These are phyloP conservation scores for Gambusia holbrooki DNA, from an alignment of 2,113 vertebrate species.

Conservation along the genomic window DNA sequence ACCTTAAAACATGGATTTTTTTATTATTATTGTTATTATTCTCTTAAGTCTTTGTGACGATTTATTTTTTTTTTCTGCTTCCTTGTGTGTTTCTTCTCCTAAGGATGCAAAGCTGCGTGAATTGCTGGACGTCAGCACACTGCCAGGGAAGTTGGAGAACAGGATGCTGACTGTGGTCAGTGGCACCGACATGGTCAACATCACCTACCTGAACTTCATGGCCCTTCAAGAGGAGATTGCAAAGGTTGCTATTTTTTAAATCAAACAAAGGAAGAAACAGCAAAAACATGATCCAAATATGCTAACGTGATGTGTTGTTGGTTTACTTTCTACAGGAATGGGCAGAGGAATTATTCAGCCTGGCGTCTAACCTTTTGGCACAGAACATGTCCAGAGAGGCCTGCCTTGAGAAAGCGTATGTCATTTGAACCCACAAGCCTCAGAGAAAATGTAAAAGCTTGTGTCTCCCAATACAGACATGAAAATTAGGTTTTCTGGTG, in stretches of 20 bases:
- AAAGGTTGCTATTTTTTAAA: conserved; percentile 81
- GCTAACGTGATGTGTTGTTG: conserved; percentile 1
- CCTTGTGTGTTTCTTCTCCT: conserved; percentile 22
- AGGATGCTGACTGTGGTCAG: conserved; percentile 94
- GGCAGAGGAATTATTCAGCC: conserved; percentile 93
- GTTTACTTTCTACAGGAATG: conserved; percentile 86
- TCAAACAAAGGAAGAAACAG: background rate
- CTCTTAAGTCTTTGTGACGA: background rate
- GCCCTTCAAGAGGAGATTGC: conserved; percentile 95
- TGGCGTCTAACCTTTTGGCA: conserved; percentile 94
- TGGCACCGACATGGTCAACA: conserved; percentile 93
- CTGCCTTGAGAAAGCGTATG: conserved; percentile 97
- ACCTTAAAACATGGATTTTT: background rate
- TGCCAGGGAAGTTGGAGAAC: conserved; percentile 88
- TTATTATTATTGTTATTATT: background rate
- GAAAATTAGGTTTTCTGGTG: conserved; percentile 16
- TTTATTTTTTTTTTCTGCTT: background rate
- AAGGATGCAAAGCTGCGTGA: conserved; percentile 94
- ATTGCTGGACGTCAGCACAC: conserved; percentile 87
- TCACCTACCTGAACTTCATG: conserved; percentile 94
- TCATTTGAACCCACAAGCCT: conserved; percentile 7
- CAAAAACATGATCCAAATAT: background rate
- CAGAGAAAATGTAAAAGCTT: conserved; percentile 13
- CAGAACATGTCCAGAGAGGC: conserved; percentile 96
- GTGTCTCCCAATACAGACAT: conserved; percentile 3